These are phyloP conservation scores for Rhinoraja longicauda DNA, from an alignment of 2,797 vertebrate genomes.

Conservation along the genomic window DNA sequence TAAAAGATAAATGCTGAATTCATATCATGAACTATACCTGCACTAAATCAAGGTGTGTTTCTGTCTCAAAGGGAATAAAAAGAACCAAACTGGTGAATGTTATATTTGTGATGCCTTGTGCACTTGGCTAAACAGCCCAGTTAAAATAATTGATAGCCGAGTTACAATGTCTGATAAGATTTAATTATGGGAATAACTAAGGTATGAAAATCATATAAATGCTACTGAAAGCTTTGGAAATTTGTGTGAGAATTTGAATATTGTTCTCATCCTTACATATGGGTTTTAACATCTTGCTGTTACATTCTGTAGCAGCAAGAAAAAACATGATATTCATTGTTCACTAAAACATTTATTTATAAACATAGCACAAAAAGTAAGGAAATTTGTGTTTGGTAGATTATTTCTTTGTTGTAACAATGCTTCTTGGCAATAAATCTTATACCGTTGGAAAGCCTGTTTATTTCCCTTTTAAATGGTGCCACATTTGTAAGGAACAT, in stretches of 20 bases:
- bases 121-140: neutral
- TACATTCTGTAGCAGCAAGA: neutral
- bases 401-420: no score
- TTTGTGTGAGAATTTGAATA: neutral
- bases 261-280: neutral
- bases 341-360: neutral
- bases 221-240: neutral
- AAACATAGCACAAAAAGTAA: no score
- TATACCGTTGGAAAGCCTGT: no score
- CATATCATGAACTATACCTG: neutral
- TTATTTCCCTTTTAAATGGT: no score
- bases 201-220: neutral
- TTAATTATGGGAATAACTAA: neutral
- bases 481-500: no score
- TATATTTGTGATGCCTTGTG: neutral
- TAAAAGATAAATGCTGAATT: neutral
- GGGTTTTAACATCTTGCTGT: neutral
- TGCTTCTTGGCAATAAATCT: no score
- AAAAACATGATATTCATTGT: neutral
- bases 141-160: neutral
- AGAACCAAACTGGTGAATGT: neutral
- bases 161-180: neutral
- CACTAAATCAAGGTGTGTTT: neutral
- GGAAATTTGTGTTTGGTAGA: no score
- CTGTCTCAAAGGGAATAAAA: neutral